These are phyloP conservation scores for Myrmecophaga tridactyla DNA, from an alignment of 2,113 vertebrate species.

Conservation along the genomic window DNA sequence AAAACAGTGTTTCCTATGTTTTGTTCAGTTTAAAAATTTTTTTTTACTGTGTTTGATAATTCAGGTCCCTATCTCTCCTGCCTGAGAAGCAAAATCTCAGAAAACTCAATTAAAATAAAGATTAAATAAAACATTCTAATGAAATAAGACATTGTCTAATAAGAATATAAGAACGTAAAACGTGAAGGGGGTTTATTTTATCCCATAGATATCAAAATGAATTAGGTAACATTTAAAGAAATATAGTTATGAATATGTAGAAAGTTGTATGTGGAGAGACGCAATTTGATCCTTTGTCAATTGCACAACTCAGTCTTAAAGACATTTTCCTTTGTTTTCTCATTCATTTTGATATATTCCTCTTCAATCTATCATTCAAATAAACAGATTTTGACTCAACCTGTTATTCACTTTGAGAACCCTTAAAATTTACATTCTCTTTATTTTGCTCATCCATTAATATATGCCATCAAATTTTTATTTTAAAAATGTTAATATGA, in stretches of 20 bases:
- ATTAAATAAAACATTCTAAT: not conserved
- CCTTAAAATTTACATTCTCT: not conserved
- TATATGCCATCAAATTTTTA: not conserved
- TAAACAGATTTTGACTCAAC: constrained; percentile 19
- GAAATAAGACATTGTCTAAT: not conserved
- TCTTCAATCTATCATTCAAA: not conserved
- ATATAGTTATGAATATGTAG: not conserved
- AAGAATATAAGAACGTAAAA: not conserved
- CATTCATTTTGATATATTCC: constrained; percentile 12
- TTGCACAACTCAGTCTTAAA: not conserved
- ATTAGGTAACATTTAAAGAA: not conserved
- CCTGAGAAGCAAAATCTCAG: not conserved
- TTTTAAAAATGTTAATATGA: not conserved
- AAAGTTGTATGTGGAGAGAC: not conserved
- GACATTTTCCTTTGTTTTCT: not conserved
- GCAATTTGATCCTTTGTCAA: not conserved
- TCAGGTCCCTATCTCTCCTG: not conserved
- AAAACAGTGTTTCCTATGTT: not conserved
- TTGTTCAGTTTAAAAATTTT: not conserved
- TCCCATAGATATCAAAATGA: not conserved
- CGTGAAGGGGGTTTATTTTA: not conserved
- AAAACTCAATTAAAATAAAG: not conserved
- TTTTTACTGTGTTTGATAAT: not conserved
- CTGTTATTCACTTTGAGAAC: constrained; percentile 3
- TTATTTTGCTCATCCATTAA: not conserved